phyloP scores from a whole-genome alignment of 1,140 invertebrate genomes.

The Druon quercuslanigerum region DNA sequence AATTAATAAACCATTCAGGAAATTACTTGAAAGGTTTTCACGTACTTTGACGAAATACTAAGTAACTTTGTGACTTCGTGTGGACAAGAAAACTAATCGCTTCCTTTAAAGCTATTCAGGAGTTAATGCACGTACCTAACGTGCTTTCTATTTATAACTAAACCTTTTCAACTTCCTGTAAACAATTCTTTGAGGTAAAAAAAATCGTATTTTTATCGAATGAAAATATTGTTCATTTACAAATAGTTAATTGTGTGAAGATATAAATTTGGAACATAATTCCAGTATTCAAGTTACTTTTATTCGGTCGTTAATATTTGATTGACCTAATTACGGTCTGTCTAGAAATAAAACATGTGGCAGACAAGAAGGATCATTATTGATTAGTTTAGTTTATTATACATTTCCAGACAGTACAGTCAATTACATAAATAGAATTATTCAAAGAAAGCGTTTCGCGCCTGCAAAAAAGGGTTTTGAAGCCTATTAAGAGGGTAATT shows the following conservation, averaged over 20 bases:
- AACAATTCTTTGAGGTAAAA: not conserved
- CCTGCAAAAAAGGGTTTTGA: no score
- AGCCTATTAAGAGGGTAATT: no score
- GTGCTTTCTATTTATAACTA: conserved; percentile 16
- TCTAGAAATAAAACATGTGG: no score
- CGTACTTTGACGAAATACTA: not conserved
- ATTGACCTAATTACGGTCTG: no score
- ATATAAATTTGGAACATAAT: no score
- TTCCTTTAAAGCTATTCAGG: not conserved
- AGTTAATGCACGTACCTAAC: conserved; percentile 1
- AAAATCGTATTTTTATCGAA: not conserved
- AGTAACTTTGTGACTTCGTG: not conserved
- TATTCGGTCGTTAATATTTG: no score
- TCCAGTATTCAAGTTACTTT: no score
- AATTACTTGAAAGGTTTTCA: not conserved
- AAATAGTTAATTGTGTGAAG: not conserved
- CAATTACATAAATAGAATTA: no score
- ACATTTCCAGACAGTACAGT: no score
- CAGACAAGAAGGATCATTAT: no score
- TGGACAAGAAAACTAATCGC: not conserved
- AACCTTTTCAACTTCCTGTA: not conserved
- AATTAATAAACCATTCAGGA: not conserved
- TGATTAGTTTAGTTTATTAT: no score
- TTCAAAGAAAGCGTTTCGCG: no score
- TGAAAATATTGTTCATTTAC: conserved; percentile 5